Evolutionary conservation across 2,113 vertebrate genomes (phyloP), one percentile per base, ranked within the genome.

Genomic region (Aspidoscelis tigris): DNA sequence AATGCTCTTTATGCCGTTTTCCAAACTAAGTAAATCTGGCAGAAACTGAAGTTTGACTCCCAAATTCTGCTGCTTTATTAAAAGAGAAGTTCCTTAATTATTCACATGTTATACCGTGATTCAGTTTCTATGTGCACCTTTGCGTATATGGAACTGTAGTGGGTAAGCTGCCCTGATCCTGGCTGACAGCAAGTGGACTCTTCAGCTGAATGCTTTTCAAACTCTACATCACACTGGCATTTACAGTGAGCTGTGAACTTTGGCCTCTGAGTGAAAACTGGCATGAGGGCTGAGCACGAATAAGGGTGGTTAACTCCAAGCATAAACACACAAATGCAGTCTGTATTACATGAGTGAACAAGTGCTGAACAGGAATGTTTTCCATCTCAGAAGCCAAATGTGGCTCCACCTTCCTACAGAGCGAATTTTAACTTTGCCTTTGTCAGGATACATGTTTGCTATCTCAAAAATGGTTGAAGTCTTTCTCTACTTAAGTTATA

Each of bases 261-360:
- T 84, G 75, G 64, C 65, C 26, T n/a, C 53, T 58, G 65, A 83
- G 20, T 55, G 61, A 83, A 64, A 76, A 39, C 65, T 71, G 64
- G 65, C 50, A 20, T 16, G 39, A 66, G 5, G 55, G 8, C 26
- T 69, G 41, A 47, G 50, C 50, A 72, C 43, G 22, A 55, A n/a
- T 78, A 55, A 61, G 47, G 53, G 18, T n/a, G 22, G 55, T 41
- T 44, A 78, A 44, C 3, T 71, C 74, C 50, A 78, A 84, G 50
- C 66, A 64, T 78, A 71, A 61, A 70, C 47, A 78, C 21, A 58
- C 47, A 24, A 14, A 47, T 44, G 9, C 66, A n/a, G 66, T 66
- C 76, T 84, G 70, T 41, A 22, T n/a, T 78, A 53, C 68, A 61
- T 66, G 44, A 72, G 3, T 61, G 21, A 72, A 81, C 0, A 73